Percentiles rank a stretch among this genome's conserved stretches.
phyloP scores from a whole-genome alignment of 2,797 vertebrate genomes.

The Megaceryle alcyon region DNA sequence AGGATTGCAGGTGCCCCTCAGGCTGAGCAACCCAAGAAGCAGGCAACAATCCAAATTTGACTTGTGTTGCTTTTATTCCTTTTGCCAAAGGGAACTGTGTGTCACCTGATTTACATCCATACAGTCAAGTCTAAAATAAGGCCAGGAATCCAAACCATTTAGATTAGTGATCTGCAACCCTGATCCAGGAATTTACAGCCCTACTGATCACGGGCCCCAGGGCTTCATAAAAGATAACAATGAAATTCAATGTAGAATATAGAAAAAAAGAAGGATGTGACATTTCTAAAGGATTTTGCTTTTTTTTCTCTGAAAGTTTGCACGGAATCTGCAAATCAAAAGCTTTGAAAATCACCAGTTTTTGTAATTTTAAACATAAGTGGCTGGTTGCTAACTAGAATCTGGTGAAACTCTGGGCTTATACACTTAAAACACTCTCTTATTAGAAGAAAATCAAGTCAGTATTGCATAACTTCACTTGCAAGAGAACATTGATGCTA shows the following conservation, averaged over 20 bases:
- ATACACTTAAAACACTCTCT: not conserved
- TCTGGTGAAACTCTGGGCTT: not conserved
- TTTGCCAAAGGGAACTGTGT: not conserved
- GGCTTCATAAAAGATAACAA: not conserved
- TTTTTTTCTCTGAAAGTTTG: not conserved
- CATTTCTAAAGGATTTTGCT: not conserved
- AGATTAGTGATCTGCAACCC: not conserved
- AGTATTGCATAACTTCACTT: not conserved
- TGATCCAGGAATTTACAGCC: not conserved
- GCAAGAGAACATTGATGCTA: not conserved
- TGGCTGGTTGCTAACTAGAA: not conserved
- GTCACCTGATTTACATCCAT: not conserved
- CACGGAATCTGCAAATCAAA: not conserved
- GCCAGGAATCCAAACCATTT: not conserved
- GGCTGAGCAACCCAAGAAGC: not conserved
- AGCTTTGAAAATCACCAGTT: not conserved
- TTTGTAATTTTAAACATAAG: not conserved
- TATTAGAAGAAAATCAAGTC: not conserved
- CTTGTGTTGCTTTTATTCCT: not conserved
- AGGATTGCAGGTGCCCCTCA: not conserved
- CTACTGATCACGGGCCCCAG: not conserved
- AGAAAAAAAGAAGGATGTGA: not conserved
- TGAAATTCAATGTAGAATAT: not conserved
- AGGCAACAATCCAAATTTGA: not conserved
- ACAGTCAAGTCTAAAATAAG: not conserved